Evolutionary conservation across 2,113 vertebrate genomes (phyloP).

Genomic region (Nicator chloris): DNA sequence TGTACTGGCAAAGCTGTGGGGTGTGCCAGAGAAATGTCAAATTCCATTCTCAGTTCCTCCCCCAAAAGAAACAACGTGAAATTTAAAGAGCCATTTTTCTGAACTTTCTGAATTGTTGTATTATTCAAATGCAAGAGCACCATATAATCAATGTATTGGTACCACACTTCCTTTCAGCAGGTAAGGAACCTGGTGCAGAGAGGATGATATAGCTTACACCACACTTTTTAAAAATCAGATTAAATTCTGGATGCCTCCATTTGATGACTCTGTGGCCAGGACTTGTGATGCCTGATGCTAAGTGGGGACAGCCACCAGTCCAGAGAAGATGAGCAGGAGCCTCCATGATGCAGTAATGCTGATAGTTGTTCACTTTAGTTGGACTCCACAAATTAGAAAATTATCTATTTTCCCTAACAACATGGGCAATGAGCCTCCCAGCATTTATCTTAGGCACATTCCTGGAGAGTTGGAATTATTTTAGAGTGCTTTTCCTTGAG

Average conservation of each 20-base stretch:
- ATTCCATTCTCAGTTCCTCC: not conserved
- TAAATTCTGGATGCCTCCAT: not conserved
- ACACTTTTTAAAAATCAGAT: not conserved
- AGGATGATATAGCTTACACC: not conserved
- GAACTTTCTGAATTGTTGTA: not conserved
- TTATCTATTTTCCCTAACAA: not conserved
- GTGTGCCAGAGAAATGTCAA: not conserved
- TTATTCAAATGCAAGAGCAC: not conserved
- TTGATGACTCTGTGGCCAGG: not conserved
- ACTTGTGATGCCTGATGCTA: not conserved
- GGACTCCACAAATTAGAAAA: not conserved
- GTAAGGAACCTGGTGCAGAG: not conserved
- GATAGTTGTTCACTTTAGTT: not conserved
- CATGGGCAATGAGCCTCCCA: not conserved
- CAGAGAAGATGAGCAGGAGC: not conserved
- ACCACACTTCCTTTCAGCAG: not conserved
- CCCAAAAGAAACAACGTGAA: not conserved
- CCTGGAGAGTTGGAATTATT: not conserved
- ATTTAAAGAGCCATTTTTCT: not conserved
- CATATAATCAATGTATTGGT: not conserved
- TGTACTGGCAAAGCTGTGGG: not conserved
- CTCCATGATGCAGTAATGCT: not conserved
- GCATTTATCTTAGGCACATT: not conserved
- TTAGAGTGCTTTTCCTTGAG: not conserved
- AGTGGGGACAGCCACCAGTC: rapidly evolving